phyloP scores from a whole-genome alignment of 92 coral and sea anemone species.

The Porites evermanni region DNA sequence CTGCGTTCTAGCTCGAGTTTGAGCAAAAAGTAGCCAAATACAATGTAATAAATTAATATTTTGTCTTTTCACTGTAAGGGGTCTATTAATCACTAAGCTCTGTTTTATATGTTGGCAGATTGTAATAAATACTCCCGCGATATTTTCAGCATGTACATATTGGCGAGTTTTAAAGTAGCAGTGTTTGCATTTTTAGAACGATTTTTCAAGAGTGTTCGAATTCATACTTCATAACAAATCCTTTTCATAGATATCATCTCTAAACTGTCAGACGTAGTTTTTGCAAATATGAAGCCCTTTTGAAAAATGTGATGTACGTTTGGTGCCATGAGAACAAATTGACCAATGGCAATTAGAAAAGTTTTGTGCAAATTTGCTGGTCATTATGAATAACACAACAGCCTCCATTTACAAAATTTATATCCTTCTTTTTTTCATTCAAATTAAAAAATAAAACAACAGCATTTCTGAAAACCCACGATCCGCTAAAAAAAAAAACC shows the following conservation, averaged over 20 bases:
- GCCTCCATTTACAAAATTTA: background rate
- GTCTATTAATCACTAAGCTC: too few species aligned
- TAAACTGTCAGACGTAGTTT: background rate
- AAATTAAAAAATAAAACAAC: too few species aligned
- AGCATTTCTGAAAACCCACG: background rate
- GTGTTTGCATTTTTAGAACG: too few species aligned
- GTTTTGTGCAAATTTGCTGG: background rate
- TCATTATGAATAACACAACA: background rate
- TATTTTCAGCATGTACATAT: too few species aligned
- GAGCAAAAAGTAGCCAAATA: too few species aligned
- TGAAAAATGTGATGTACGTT: background rate
- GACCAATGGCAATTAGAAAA: background rate
- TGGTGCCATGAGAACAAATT: background rate
- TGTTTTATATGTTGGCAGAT: too few species aligned
- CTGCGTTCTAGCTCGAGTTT: too few species aligned
- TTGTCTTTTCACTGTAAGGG: too few species aligned
- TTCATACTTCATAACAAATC: background rate
- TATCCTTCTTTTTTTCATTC: background rate
- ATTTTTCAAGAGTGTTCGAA: too few species aligned
- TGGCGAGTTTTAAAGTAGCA: too few species aligned
- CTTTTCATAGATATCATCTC: background rate
- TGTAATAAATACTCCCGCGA: too few species aligned
- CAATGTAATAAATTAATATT: too few species aligned
- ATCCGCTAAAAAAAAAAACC: background rate
- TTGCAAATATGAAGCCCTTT: background rate